Conservation (phyloP, 2,797 vertebrate species). For the Myotis vivesi region DNA sequence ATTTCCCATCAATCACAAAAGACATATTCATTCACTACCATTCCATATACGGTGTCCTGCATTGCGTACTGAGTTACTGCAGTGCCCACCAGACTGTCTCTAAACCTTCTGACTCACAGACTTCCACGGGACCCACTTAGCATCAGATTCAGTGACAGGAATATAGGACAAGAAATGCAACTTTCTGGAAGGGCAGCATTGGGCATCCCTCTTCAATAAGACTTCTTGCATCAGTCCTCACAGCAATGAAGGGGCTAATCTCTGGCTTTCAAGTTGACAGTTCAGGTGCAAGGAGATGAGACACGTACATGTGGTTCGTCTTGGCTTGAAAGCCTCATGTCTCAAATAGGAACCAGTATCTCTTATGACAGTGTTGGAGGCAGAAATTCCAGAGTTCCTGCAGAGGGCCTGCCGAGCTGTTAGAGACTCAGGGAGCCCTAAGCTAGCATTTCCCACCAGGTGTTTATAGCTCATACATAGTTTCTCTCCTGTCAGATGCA, state of each 20-base stretch:
- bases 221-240: background rate
- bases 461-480: background rate
- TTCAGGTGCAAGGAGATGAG: background rate
- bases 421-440: background rate
- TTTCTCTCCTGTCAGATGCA: conserved; percentile 9
- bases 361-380: background rate
- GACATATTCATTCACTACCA: background rate
- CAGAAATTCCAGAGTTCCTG: background rate
- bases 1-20: background rate
- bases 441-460: background rate
- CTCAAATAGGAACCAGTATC: background rate
- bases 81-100: background rate
- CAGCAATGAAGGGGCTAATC: background rate
- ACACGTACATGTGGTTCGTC: background rate
- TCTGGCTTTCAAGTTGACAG: background rate
- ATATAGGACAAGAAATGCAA: background rate
- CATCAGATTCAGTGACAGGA: background rate
- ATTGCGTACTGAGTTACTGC: background rate
- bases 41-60: background rate
- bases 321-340: background rate
- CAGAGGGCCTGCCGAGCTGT: background rate
- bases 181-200: background rate
- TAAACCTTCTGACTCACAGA: background rate
- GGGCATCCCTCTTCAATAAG: background rate
- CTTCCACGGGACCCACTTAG: background rate